Conservation (phyloP, 2,888 invertebrate species). For the Abscondita cerata region DNA sequence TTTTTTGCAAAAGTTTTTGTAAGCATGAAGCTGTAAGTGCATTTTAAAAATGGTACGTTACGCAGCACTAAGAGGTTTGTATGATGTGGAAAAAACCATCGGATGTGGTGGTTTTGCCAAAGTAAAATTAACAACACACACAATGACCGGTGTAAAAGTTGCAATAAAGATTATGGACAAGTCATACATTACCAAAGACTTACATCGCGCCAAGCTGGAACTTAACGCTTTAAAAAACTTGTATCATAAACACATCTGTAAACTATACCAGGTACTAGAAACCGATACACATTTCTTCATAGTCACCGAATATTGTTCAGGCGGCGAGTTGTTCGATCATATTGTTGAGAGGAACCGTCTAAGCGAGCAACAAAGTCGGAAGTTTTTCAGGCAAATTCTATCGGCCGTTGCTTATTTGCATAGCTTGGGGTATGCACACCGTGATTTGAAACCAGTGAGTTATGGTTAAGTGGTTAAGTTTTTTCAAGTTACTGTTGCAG, state of each 20-base stretch:
- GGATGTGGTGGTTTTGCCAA: conserved; percentile 83
- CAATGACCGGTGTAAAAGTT: conserved; percentile 80
- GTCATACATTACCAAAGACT: conserved; percentile 71
- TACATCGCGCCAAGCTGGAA: conserved; percentile 75
- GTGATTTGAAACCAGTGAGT: conserved; percentile 83
- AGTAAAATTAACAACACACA: conserved; percentile 79
- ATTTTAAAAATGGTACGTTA: conserved; percentile 62
- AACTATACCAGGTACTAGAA: conserved; percentile 80
- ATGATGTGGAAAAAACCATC: conserved; percentile 73
- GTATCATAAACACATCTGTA: conserved; percentile 77
- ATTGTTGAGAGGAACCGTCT: conserved; percentile 78
- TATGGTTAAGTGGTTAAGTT: conserved; percentile 10
- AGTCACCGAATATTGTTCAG: conserved; percentile 83
- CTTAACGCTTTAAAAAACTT: conserved; percentile 75
- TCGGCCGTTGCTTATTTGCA: conserved; percentile 82
- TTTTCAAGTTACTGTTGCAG: conserved; percentile 55
- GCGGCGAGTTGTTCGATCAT: conserved; percentile 85
- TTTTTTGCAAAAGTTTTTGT: no score
- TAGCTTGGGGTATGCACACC: conserved; percentile 76
- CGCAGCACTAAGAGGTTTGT: conserved; percentile 66
- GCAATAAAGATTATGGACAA: conserved; percentile 87
- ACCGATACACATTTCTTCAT: conserved; percentile 77
- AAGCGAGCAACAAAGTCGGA: conserved; percentile 74
- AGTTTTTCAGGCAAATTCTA: conserved; percentile 79
- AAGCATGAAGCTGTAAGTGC: no score